Base-by-base conservation (phyloP, 2,113 vertebrate genomes). In the Laticauda laticaudata region DNA sequence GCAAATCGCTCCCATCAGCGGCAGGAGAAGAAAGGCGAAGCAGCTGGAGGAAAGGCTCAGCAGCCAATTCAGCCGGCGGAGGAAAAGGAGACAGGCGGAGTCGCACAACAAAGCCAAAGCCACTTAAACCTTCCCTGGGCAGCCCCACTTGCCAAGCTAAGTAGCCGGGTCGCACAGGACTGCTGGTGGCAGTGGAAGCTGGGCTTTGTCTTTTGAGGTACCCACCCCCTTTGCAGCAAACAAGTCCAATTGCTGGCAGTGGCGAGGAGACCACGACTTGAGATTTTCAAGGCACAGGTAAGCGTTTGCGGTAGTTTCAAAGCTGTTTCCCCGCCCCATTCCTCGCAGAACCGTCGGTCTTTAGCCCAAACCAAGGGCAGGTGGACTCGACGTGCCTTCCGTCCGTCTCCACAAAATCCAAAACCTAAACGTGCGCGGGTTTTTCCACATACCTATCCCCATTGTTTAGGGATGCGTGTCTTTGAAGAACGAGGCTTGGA, bases 91-190 rank as follows among this genome's bases (percentile, higher is more conserved):
- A 95, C 94, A 75, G 53, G 69, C 88, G 94, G 34, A 95, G 96
- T 98, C 96, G 97, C 97, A 97, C 97, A 98, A 98, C 98, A 98
- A 98, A 97, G 97, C 96, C 98, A 98, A 98, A 97, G 97, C 96
- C 96, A 95, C 57, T 92, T 91, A 88, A 95, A 94, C 96, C 91
- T 96, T 56, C 81, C 93, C 93, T 91, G 39, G 24, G 94, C 94
- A 90, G 94, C 97, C 95, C 8, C 94, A 93, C 89, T 88, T 97
- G 96, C 96, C 86, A 64, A 94, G 95, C 96, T 87, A 9, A 89
- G 88, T 81, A 69, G 14, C 23, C 87, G 11, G 3, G 91, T 1
- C 29, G 94, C 89, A 85, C 55, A 12, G 24, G 93, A 29, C 92
- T 75, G 88, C 87, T 29, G 92, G 51, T 14, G 86, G 90, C 86